phyloP scores from a whole-genome alignment of 2,797 vertebrate species.

The Echeneis naucrates region DNA sequence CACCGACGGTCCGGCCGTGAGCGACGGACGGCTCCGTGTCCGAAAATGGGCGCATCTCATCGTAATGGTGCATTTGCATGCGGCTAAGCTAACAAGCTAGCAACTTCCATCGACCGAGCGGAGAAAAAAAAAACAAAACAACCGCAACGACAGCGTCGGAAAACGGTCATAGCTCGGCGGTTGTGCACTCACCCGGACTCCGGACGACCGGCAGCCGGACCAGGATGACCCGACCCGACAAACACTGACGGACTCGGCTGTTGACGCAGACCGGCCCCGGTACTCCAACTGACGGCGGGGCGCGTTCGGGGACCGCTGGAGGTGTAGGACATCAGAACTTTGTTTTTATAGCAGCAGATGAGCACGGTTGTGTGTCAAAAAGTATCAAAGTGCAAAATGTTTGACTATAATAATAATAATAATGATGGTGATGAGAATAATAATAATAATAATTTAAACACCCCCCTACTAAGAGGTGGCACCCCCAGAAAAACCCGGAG shows the following conservation, averaged over 20 bases:
- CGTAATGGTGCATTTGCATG: constrained; percentile 4
- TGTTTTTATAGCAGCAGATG: background rate
- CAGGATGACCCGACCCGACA: background rate
- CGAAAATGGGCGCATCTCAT: constrained; percentile 33
- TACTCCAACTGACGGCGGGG: constrained; percentile 44
- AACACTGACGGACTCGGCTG: constrained; percentile 32
- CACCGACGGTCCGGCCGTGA: too few species aligned
- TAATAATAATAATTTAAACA: too few species aligned
- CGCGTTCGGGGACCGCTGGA: constrained; percentile 54
- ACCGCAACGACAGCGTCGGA: accelerated
- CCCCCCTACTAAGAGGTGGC: too few species aligned
- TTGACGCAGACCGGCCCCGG: constrained; percentile 61
- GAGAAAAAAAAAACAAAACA: too few species aligned
- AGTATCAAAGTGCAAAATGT: background rate
- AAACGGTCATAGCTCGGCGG: background rate
- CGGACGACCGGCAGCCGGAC: background rate
- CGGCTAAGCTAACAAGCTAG: constrained; percentile 35
- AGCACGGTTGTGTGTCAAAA: background rate
- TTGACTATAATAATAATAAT: too few species aligned
- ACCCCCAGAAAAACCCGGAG: too few species aligned
- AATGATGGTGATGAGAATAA: too few species aligned
- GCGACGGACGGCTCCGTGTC: constrained; percentile 39
- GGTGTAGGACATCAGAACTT: background rate
- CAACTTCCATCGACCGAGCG: background rate
- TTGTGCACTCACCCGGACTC: constrained; percentile 56